These are phyloP conservation scores for Melipona beecheii DNA, from an alignment of 2,888 invertebrate genomes.

Conservation along the genomic window DNA sequence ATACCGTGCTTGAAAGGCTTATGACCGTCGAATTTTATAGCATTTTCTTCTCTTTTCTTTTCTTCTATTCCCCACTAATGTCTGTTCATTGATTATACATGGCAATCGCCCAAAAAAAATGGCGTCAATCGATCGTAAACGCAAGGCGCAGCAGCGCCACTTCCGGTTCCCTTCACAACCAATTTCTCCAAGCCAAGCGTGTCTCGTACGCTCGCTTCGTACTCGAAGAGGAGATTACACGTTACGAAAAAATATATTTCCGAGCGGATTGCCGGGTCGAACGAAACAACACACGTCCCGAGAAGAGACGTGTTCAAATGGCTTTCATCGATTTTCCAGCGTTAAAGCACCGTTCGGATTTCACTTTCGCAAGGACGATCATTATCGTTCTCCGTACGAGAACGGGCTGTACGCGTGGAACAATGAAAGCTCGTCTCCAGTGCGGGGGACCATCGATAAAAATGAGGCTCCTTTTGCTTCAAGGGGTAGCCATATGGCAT, in stretches of 20 bases:
- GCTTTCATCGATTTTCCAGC: constrained; percentile 12
- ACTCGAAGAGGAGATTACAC: constrained; percentile 5
- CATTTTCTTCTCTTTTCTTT: not conserved
- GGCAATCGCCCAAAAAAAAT: not conserved
- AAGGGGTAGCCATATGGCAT: constrained; percentile 74
- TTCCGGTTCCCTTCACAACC: not conserved
- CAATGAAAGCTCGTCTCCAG: constrained; percentile 50
- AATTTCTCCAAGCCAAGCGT: not conserved
- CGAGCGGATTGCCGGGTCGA: not conserved
- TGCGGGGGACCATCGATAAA: constrained; percentile 42
- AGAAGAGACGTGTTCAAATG: not conserved
- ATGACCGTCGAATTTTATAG: constrained; percentile 26
- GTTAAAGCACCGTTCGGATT: constrained; percentile 29
- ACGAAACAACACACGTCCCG: not conserved
- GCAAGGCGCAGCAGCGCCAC: not conserved
- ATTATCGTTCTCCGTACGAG: constrained; percentile 30
- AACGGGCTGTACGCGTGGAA: constrained; percentile 1
- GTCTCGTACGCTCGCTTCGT: not conserved
- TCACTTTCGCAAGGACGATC: constrained; percentile 52
- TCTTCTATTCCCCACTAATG: constrained; percentile 3
- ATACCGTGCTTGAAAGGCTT: constrained; percentile 47
- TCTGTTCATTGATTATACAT: not conserved
- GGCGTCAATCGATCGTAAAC: not conserved
- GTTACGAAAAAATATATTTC: not conserved
- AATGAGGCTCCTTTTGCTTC: constrained; percentile 58